phyloP scores from a whole-genome alignment of 2,888 invertebrate genomes.

The Iphiclides podalirius region DNA sequence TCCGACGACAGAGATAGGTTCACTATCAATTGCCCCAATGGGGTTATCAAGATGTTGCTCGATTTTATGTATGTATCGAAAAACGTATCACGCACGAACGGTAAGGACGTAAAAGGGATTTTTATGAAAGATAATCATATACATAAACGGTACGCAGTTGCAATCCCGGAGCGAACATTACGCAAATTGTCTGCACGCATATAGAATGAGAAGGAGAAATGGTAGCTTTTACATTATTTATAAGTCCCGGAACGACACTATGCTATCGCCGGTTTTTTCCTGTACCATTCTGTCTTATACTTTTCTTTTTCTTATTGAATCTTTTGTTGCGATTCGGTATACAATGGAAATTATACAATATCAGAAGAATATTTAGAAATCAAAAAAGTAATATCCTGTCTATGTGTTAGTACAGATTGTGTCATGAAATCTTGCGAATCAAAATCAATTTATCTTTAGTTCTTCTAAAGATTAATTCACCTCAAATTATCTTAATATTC shows the following conservation, averaged over 20 bases:
- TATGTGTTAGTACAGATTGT: no score
- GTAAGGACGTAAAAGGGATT: slow-evolving; percentile 3
- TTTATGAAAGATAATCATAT: slow-evolving; percentile 11
- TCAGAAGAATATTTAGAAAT: neutral
- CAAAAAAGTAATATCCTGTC: no score
- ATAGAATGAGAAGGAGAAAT: slow-evolving; percentile 7
- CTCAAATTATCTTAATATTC: no score
- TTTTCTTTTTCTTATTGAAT: neutral
- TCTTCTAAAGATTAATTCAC: no score
- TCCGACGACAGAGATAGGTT: no score
- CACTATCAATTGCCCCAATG: no score
- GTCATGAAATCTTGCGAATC: no score
- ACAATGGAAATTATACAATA: neutral
- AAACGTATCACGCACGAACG: neutral
- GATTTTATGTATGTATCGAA: no score
- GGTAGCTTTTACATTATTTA: slow-evolving; percentile 15
- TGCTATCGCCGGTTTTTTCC: neutral
- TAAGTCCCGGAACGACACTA: slow-evolving; percentile 12
- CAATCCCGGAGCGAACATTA: slow-evolving; percentile 11
- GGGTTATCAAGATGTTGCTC: no score
- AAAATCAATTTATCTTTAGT: no score
- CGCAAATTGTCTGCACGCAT: slow-evolving; percentile 17
- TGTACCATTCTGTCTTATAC: neutral
- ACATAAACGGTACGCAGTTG: slow-evolving; percentile 2
- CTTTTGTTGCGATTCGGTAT: neutral